A percentile compares a stretch with the other conserved stretches of the same genome.
Evolutionary conservation across 2,797 vertebrate species (phyloP).

Genomic region (Clarias fuscus): DNA sequence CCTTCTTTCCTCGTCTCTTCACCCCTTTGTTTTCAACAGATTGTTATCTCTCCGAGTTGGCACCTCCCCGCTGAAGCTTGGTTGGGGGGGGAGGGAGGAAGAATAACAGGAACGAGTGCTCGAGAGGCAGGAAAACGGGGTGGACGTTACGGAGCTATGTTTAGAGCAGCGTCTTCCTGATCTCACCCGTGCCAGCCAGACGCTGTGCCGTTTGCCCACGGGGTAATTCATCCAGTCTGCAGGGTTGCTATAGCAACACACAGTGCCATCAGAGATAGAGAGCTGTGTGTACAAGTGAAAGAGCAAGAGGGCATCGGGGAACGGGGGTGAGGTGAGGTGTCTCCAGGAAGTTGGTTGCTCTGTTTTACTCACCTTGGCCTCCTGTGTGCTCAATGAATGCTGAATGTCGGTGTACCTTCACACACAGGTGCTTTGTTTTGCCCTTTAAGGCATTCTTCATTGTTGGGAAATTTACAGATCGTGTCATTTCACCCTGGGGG

Average conservation of each 20-base stretch:
- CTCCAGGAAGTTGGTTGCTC: conserved; percentile 23
- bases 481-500: not conserved
- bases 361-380: conserved; percentile 28
- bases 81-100: not conserved
- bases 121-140: conserved; percentile 11
- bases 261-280: conserved; percentile 48
- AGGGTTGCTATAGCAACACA: conserved; percentile 63
- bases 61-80: conserved; percentile 15
- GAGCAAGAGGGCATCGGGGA: not conserved
- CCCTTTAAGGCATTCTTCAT: not conserved
- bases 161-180: conserved; percentile 46
- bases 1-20: conserved; percentile 9
- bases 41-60: conserved; percentile 2
- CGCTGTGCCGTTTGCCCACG: conserved; percentile 47
- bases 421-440: not conserved
- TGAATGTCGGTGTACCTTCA: not conserved
- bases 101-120: conserved; percentile 18
- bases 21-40: conserved; percentile 6
- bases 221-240: conserved; percentile 54
- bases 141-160: conserved; percentile 37
- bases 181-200: conserved; percentile 40
- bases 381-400: conserved; percentile 4
- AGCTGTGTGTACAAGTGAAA: conserved; percentile 48
- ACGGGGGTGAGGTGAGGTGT: not conserved
- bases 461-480: not conserved